Percentiles rank a stretch among this genome's conserved stretches.
Conservation (phyloP, 2,113 vertebrate species). For the Symphodus melops region DNA sequence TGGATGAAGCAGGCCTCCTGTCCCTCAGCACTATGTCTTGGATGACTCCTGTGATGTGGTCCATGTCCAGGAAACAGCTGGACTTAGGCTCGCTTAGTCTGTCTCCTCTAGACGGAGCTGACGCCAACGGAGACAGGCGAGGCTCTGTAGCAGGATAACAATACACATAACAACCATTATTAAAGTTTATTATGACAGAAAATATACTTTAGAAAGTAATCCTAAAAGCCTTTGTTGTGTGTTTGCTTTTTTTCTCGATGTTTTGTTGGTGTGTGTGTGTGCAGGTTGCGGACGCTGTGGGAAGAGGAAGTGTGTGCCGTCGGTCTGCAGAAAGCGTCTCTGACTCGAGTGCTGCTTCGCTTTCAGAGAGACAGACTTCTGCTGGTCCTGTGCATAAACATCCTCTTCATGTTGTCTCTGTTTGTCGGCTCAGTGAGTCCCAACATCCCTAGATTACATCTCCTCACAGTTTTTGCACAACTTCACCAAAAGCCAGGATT, state of each 20-base stretch:
- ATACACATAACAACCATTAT: no score
- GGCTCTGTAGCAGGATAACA: no score
- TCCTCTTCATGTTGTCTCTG: conserved; percentile 60
- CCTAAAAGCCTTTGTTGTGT: no score
- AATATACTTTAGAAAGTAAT: no score
- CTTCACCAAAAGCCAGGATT: no score
- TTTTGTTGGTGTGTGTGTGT: conserved; percentile 7
- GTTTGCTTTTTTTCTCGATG: neutral
- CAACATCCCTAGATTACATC: no score
- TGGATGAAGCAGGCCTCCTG: conserved; percentile 78
- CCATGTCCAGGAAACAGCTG: conserved; percentile 64
- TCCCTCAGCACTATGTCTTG: conserved; percentile 75
- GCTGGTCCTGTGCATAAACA: conserved; percentile 31
- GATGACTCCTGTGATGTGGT: conserved; percentile 77
- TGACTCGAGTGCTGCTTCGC: conserved; percentile 61
- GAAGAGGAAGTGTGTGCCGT: conserved; percentile 62
- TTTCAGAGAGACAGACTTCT: conserved; percentile 76
- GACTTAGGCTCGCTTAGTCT: conserved; percentile 61
- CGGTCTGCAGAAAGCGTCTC: conserved; percentile 76
- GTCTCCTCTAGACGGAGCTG: conserved; percentile 70
- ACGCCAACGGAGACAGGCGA: conserved; percentile 73
- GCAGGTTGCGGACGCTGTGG: conserved; percentile 75
- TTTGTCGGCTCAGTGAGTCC: conserved; percentile 69
- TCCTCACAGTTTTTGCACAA: no score
- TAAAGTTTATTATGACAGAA: no score